Conservation (phyloP, 2,888 invertebrate genomes). For the Strigamia transsilvanica region DNA sequence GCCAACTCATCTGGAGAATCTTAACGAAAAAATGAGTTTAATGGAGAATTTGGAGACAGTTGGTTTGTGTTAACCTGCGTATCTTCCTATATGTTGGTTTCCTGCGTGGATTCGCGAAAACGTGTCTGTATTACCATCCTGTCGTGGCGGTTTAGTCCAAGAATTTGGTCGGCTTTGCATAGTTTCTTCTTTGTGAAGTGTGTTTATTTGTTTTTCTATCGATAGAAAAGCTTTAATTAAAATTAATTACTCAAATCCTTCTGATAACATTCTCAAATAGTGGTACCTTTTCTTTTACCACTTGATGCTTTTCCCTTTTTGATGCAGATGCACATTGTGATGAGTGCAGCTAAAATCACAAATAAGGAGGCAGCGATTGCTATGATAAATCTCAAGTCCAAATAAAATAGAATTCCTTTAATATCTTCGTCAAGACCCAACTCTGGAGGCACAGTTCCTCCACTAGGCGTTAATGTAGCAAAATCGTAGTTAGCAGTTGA, state of each 20-base stretch:
- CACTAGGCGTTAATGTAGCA: conserved; percentile 63
- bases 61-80: conserved; percentile 46
- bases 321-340: conserved; percentile 46
- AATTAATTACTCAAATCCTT: conserved; percentile 2
- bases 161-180: conserved; percentile 54
- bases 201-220: conserved; percentile 53
- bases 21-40: conserved; percentile 1
- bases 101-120: conserved; percentile 49
- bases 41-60: background rate
- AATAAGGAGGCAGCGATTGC: conserved; percentile 51
- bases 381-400: conserved; percentile 52
- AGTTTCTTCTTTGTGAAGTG: conserved; percentile 51
- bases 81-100: conserved; percentile 53
- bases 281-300: conserved; percentile 53
- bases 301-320: conserved; percentile 53
- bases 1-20: conserved; percentile 55
- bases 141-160: conserved; percentile 52
- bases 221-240: conserved; percentile 7
- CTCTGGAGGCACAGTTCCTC: conserved; percentile 59
- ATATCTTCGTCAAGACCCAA: conserved; percentile 52
- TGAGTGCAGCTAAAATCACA: conserved; percentile 47
- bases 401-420: conserved; percentile 54
- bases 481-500: conserved; percentile 64
- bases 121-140: conserved; percentile 51
- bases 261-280: no score